Evolutionary conservation across 2,888 invertebrate genomes (phyloP).

Genomic region (Nephrotoma appendiculata): DNA sequence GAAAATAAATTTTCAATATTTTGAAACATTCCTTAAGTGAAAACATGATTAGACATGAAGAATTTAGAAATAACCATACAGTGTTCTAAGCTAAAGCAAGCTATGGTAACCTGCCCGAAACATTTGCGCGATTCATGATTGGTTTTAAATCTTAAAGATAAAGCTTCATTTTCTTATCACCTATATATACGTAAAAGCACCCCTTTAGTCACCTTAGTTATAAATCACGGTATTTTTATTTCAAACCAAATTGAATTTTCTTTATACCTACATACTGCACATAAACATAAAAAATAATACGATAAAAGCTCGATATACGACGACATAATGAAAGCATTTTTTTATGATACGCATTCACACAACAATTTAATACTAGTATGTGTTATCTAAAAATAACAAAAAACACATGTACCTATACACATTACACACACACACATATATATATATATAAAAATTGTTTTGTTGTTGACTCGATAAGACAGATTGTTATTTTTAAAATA

Average conservation of each 20-base stretch:
- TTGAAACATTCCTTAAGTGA: too few relatives aligned
- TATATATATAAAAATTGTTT: neutral
- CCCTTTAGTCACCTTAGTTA: too few relatives aligned
- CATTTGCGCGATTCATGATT: too few relatives aligned
- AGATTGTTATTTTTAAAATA: neutral
- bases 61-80: too few relatives aligned
- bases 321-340: neutral
- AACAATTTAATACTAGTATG: neutral
- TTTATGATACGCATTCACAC: neutral
- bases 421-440: neutral
- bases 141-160: too few relatives aligned
- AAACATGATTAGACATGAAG: too few relatives aligned
- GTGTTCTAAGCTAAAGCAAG: too few relatives aligned
- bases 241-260: neutral
- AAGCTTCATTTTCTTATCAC: too few relatives aligned
- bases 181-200: too few relatives aligned
- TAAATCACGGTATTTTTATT: neutral
- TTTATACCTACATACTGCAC: neutral
- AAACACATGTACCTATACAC: neutral
- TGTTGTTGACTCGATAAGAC: neutral
- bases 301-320: neutral
- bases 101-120: too few relatives aligned
- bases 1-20: too few relatives aligned
- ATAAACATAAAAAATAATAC: neutral
- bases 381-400: neutral